Conservation (phyloP, 2,888 invertebrate genomes). For the Caenorhabditis virilis region DNA sequence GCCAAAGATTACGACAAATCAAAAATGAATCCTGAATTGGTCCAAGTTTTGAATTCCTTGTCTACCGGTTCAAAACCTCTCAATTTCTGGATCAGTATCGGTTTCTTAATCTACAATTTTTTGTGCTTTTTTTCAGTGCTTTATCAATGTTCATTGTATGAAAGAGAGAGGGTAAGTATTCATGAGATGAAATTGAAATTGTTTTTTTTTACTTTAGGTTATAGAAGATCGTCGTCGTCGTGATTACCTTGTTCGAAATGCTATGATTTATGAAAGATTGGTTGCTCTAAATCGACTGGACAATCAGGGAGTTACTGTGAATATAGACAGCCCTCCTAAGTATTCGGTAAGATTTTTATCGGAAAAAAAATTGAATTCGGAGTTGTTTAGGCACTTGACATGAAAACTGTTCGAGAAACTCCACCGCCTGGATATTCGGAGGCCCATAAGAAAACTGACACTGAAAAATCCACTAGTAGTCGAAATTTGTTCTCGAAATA, state of each 20-base stretch:
- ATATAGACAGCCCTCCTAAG: slow-evolving; percentile 28
- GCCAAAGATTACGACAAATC: too few relatives aligned
- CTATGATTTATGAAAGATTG: slow-evolving; percentile 15
- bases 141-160: slow-evolving; percentile 13
- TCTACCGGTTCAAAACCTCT: too few relatives aligned
- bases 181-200: neutral
- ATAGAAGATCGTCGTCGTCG: slow-evolving; percentile 7
- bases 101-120: slow-evolving; percentile 15
- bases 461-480: neutral
- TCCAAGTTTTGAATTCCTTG: too few relatives aligned
- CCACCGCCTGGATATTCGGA: slow-evolving; percentile 25
- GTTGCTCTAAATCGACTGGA: slow-evolving; percentile 6
- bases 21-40: too few relatives aligned
- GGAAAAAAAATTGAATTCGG: neutral
- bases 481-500: too few relatives aligned
- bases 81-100: too few relatives aligned
- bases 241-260: slow-evolving; percentile 11
- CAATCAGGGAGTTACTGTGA: slow-evolving; percentile 5
- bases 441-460: neutral
- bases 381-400: slow-evolving; percentile 12
- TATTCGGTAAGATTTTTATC: slow-evolving; percentile 14
- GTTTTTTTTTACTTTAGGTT: slow-evolving; percentile 4
- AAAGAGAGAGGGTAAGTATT: slow-evolving; percentile 6
- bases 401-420: neutral
- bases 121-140: slow-evolving; percentile 9